phyloP scores from a whole-genome alignment of 2,797 vertebrate species.

The Vultur gryphus region DNA sequence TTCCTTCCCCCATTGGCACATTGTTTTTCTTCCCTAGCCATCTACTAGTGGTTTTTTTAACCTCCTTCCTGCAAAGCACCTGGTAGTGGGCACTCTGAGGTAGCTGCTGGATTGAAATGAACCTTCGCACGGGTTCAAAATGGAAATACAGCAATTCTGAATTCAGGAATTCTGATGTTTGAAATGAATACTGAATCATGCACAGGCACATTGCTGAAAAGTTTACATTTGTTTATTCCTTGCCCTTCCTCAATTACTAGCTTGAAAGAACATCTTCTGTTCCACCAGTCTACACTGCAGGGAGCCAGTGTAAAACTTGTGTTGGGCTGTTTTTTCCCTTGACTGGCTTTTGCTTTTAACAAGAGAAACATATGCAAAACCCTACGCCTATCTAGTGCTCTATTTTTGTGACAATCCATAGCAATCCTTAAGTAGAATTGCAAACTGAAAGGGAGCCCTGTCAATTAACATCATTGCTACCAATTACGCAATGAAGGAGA shows the following conservation, averaged over 20 bases:
- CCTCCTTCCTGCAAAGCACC: not conserved
- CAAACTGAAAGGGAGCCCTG: not conserved
- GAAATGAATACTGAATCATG: not conserved
- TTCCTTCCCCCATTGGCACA: not conserved
- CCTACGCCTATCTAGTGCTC: not conserved
- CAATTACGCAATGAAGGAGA: not conserved
- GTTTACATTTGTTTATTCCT: not conserved
- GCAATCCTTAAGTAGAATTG: not conserved
- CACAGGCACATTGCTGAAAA: not conserved
- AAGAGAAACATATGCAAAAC: not conserved
- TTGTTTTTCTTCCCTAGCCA: not conserved
- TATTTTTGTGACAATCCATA: not conserved
- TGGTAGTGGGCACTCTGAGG: not conserved
- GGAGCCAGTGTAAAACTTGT: not conserved
- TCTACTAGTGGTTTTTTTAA: not conserved
- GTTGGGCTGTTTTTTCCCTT: not conserved
- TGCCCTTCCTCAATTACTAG: not conserved
- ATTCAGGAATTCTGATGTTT: not conserved
- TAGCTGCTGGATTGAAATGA: not conserved
- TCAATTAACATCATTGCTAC: not conserved
- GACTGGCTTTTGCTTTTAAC: not conserved
- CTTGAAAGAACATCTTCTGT: not conserved
- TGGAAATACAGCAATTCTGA: not conserved
- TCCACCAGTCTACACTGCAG: not conserved
- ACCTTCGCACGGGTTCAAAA: not conserved